Evolutionary conservation across 2,888 invertebrate genomes (phyloP), one percentile per base, ranked within the genome.

Genomic region (Heliconius aoede): DNA sequence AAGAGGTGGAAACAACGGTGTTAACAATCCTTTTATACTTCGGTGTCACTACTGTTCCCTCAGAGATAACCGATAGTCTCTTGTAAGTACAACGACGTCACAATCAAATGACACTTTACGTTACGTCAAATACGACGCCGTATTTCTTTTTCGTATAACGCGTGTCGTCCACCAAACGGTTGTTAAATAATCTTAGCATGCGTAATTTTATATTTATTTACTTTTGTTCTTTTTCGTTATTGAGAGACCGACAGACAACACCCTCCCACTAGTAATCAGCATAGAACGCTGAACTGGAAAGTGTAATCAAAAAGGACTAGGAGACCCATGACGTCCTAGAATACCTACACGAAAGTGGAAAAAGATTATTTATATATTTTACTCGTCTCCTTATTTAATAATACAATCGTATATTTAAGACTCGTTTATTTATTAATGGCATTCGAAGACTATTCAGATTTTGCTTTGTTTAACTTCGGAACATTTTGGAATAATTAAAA

Each of bases 51-150:
- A n/a, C n/a, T n/a, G n/a, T n/a, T n/a, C n/a, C n/a, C n/a, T n/a
- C n/a, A n/a, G n/a, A n/a, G n/a, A n/a, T n/a, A n/a, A n/a, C n/a
- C n/a, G n/a, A n/a, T n/a, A n/a, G 21, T 60, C 26, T 60, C n/a
- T n/a, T 46, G 73, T 68, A 68, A 68, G 68, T n/a, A 68, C 60
- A 24, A 28, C 46, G 61, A 74, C 60, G 46, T 60, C 40, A 58
- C 28, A 30, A 68, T 74, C 68, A 68, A 68, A 74, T 2, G 46
- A 7, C 46, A 46, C 46, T 46, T 46, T 46, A 46, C 46, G 28
- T 74, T 36, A 55, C 73, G 21, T 9, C 67, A 26, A 60, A 36
- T 55, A 58, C 36, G 46, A 40, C 30, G 61, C n/a, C 73, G 67
- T 60, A 24, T 73, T 73, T 26, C 26, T 58, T 24, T 36, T 65